phyloP scores from a whole-genome alignment of 2,113 vertebrate genomes.

The Bombycilla garrulus region DNA sequence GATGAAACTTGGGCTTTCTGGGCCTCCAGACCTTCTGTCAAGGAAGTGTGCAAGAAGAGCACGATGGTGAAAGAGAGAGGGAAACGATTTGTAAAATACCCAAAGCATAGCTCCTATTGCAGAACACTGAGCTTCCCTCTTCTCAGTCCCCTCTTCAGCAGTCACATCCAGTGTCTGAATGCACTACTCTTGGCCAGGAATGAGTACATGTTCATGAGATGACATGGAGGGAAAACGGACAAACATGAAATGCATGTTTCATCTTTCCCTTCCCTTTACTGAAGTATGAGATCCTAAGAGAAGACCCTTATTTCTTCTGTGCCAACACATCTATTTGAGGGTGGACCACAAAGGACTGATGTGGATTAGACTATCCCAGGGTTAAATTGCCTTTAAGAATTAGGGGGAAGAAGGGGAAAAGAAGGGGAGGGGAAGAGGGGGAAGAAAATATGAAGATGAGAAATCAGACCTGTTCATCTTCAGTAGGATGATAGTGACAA shows the following conservation, averaged over 20 bases:
- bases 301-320: background rate
- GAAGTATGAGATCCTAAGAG: background rate
- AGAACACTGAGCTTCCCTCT: background rate
- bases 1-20: background rate
- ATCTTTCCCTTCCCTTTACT: background rate
- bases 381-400: background rate
- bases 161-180: background rate
- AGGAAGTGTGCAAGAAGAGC: background rate
- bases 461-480: background rate
- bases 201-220: background rate
- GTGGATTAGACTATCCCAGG: background rate
- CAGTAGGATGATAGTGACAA: background rate
- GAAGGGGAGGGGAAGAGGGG: background rate
- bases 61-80: background rate
- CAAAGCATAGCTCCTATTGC: background rate
- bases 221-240: background rate
- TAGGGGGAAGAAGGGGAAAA: background rate
- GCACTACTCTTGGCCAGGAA: background rate
- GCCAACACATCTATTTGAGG: background rate
- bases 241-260: background rate
- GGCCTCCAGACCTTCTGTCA: background rate
- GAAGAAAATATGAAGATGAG: background rate
- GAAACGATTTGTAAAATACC: background rate
- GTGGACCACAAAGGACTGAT: accelerated
- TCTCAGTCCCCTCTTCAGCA: background rate